Conservation (phyloP, 92 coral and sea anemone species). For the Blastomussa wellsi region DNA sequence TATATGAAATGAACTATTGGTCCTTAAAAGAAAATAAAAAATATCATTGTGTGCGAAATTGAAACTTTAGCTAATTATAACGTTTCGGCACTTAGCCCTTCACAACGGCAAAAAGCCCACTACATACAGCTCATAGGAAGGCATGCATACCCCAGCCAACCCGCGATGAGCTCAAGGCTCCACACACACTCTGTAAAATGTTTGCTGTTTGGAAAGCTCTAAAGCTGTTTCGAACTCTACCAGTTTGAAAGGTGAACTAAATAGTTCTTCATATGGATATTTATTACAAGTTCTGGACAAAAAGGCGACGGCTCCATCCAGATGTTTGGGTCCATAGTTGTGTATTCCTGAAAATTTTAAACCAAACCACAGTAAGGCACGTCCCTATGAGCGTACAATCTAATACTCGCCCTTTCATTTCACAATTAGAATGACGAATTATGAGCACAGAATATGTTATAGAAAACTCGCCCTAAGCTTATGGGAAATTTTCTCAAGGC, state of each 20-base stretch:
- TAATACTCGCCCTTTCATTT: background rate
- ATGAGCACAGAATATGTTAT: background rate
- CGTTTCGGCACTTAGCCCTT: too few species aligned
- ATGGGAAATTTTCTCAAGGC: too few species aligned
- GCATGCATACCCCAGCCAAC: background rate
- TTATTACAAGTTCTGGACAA: conserved; percentile 68
- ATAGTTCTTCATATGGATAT: conserved; percentile 76
- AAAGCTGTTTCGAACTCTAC: conserved; percentile 74
- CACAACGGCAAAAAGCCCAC: too few species aligned
- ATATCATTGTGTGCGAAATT: too few species aligned
- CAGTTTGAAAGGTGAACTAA: conserved; percentile 72
- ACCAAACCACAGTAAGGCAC: background rate
- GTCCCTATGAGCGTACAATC: background rate
- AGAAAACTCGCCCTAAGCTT: too few species aligned
- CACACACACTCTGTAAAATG: conserved; percentile 82
- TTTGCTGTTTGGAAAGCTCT: conserved; percentile 71
- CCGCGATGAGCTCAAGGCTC: conserved; percentile 50
- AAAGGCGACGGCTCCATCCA: conserved; percentile 85
- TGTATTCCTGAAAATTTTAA: conserved; percentile 66
- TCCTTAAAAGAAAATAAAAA: too few species aligned
- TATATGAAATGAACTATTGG: too few species aligned
- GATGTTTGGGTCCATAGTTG: conserved; percentile 87
- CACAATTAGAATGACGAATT: background rate
- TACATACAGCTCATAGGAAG: background rate
- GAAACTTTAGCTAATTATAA: too few species aligned